Evolutionary conservation across 2,797 vertebrate genomes (phyloP), one percentile per base, ranked within the genome.

Genomic region (Garrulus glandarius): DNA sequence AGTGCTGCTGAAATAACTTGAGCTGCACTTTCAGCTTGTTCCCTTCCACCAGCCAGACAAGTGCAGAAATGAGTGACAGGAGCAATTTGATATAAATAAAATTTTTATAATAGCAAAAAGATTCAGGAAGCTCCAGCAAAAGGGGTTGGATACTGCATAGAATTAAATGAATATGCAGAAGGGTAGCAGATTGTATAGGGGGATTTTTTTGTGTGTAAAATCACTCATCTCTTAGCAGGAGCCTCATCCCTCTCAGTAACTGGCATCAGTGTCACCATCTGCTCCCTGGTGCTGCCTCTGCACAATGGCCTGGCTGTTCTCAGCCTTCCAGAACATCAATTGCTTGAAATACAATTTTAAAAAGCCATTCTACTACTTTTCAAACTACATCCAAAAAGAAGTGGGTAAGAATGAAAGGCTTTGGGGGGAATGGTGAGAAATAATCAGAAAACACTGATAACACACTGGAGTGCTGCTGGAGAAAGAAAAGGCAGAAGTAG

Each of bases 211-310:
- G 32, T 50, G 20, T 50, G 52, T 56, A 75, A 81, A 84, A 87
- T 75, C 63, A 18, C 39, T 91, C 43, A 47, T 82, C 30, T 75
- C 55, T 67, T 41, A 70, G 65, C 32, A 39, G 81, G 75, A 68
- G 53, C 67, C 91, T 67, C 74, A 47, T 57, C 47, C 61, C 50
- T 50, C 71, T 74, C 60, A 22, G 60, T 70, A 44, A 32, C 67
- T 21, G 34, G 16, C 78, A 84, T 41, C 70, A 34, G 11, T 57
- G 65, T 61, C 77, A 87, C 81, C 91, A 89, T 91, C 91, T 96
- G 92, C 81, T 93, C 71, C 67, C 67, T 76, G 70, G n/a, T 57
- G 69, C 81, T 67, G 52, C 50, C 43, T 34, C 19, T 69, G 74
- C 69, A 78, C 50, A 36, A 23, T 19, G 85, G 56, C 49, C 64